Evolutionary conservation across 2,113 vertebrate species (phyloP), one percentile per base, ranked within the genome.

Genomic region (Craseonycteris thonglongyai): DNA sequence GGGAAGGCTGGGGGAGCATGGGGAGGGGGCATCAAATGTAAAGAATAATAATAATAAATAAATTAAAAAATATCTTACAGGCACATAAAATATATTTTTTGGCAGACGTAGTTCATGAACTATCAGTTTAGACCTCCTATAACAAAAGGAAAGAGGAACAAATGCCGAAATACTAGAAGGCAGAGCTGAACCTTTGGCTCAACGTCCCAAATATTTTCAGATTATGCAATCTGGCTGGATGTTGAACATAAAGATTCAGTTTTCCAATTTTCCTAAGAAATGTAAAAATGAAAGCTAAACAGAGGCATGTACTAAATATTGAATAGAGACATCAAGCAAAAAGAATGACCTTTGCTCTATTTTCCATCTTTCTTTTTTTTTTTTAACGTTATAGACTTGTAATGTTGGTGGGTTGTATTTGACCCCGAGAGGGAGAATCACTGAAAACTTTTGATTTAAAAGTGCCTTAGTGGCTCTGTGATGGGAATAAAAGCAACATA

Each of bases 131-230:
- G 4, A 35, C 78, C 22, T 56, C 24, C 42, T 19, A 7, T 71
- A 40, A 45, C 40, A 63, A 68, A 91, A 90, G 89, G 95, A 91
- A 72, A 95, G 76, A 97, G 89, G 61, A 91, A 21, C 61, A 95
- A 94, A 79, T 69, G 42, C 76, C 40, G 19, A 75, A 81, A 94
- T 68, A 83, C 24, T 94, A 92, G 95, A 96, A 78, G 59, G 93
- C 78, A 59, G 26, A 92, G 75, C 72, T 95, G 75, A 68, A 22
- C 6, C 1, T 81, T 59, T 88, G 11, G 93, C 28, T 97, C 91
- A 96, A 66, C 13, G 90, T 95, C 96, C 96, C 93, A 95, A 93
- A 90, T 81, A 71, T 84, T 94, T 97, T 88, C 93, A 97, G 54
- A n/a, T 93, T 96, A 80, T 47, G 15, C 35, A 47, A 54, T 83